Percentiles rank a stretch among this genome's conserved stretches.
phyloP scores from a whole-genome alignment of 1,140 invertebrate genomes.

The Zaprionus taronus region DNA sequence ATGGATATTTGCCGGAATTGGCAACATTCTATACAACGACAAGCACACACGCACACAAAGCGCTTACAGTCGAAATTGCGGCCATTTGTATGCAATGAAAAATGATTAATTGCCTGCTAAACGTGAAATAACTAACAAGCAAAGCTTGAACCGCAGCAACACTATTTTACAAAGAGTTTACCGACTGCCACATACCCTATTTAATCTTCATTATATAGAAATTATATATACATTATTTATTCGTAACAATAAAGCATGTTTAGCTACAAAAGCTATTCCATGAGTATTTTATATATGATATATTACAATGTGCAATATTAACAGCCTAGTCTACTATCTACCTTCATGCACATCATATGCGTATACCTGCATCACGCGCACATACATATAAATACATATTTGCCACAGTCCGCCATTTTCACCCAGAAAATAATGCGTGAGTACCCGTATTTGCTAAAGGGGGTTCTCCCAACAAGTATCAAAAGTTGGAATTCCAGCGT shows the following conservation, averaged over 20 bases:
- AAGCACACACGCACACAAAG: not conserved
- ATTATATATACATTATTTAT: not conserved
- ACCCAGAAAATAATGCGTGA: conserved; percentile 47
- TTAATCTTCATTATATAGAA: not conserved
- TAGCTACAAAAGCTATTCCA: too few relatives aligned
- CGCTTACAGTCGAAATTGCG: conserved; percentile 34
- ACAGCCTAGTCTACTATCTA: not conserved
- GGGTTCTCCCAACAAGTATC: conserved; percentile 59
- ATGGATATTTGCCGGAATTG: conserved; percentile 40
- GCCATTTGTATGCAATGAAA: conserved; percentile 78
- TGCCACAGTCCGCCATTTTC: not conserved
- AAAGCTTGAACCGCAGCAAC: conserved; percentile 42
- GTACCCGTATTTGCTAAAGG: not conserved
- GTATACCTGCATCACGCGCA: not conserved
- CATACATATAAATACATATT: not conserved
- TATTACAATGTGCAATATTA: too few relatives aligned
- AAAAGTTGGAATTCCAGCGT: conserved; percentile 74
- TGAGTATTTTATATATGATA: too few relatives aligned
- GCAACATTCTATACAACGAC: conserved; percentile 60
- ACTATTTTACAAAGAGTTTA: not conserved
- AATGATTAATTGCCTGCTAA: conserved; percentile 82
- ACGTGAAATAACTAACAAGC: conserved; percentile 72
- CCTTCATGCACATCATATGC: not conserved
- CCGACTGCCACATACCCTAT: not conserved
- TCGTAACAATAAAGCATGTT: not conserved